Base-by-base conservation (phyloP, 64 coral and sea anemone genomes). In the Montipora efflorescens region DNA sequence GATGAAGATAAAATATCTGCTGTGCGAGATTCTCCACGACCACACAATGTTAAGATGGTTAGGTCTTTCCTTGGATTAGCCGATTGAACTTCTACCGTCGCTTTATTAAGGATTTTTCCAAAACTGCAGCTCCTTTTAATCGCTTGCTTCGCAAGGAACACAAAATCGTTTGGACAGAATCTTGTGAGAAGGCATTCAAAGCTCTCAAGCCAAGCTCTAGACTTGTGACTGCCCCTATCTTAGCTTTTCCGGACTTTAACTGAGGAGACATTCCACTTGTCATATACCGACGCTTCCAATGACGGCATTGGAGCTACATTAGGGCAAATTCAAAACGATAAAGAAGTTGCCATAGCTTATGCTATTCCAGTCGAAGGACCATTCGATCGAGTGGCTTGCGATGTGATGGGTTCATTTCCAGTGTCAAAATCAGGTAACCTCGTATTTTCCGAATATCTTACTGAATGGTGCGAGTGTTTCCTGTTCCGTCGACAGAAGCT, bases 171-270 rank as follows among this genome's bases (percentile, higher is more conserved):
- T 91, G 79, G 90, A 74, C 79, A 0, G 78, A 83, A 10, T 3
- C 48, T 5, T 81, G 78, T 53, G 64, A 83, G 8, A 0, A 12
- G 1, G 90, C 90, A 7, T 92, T 92, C 20, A 22, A 84, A 3
- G 5, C 46, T 2, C 9, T 91, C 0, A 82, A 91, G 45, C 36
- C 19, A 8, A 14, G 59, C 89, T 11, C 36, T 36, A 36, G 28
- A 36, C 45, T 91, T 1, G 28, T 22, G 21, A 22, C 9, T 36
- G 58, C 70, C 1, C 89, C 78, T 2, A 91, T 91, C 23, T 66
- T 91, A 81, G 89, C 89, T 46, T 91, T 81, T 18, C 89, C 78
- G 74, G 78, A 91, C 52, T 82, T 91, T 15, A 81, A 36, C 28
- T 36, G 28, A 8, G 18, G 44, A 51, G 43, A 23, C 78, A 0